phyloP scores from a whole-genome alignment of 2,797 vertebrate genomes.

The Threskiornis aethiopicus region DNA sequence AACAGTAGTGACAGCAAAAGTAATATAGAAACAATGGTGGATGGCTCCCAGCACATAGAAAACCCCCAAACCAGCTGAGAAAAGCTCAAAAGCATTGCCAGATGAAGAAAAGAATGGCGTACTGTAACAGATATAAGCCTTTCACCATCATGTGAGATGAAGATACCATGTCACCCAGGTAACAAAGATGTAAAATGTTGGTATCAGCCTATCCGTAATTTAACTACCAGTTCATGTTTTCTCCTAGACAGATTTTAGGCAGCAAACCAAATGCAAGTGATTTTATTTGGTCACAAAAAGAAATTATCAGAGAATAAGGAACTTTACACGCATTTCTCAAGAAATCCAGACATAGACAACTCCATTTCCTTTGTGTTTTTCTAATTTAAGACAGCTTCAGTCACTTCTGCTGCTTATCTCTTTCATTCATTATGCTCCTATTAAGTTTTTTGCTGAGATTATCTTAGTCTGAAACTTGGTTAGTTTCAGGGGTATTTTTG shows the following conservation, averaged over 20 bases:
- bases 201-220: neutral
- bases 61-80: neutral
- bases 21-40: neutral
- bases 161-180: neutral
- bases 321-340: neutral
- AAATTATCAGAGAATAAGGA: neutral
- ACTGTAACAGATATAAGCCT: neutral
- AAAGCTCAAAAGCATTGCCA: neutral
- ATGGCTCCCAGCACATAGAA: neutral
- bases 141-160: neutral
- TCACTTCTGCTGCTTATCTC: neutral
- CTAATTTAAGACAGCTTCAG: neutral
- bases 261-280: neutral
- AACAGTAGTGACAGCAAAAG: neutral
- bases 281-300: neutral
- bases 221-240: neutral
- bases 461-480: neutral
- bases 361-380: neutral
- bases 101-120: neutral
- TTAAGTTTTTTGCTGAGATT: neutral
- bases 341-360: neutral
- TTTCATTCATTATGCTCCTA: neutral
- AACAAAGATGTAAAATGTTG: neutral
- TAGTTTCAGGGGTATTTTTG: neutral
- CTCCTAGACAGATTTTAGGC: neutral